These are phyloP conservation scores for Vireo griseus DNA, from an alignment of 2,797 vertebrate genomes.

Conservation along the genomic window DNA sequence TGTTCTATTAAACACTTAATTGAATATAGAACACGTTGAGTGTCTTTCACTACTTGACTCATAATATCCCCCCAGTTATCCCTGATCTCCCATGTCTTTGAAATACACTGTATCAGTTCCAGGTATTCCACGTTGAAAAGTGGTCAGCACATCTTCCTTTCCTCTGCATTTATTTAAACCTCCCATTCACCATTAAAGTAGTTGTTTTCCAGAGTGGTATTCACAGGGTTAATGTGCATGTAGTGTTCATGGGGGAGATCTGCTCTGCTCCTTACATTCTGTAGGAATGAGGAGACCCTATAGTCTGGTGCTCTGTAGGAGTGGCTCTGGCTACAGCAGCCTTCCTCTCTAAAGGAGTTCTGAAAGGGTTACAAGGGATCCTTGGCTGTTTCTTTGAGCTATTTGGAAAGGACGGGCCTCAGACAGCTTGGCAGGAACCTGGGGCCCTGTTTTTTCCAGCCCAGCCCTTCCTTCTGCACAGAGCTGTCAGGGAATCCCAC, in stretches of 20 bases:
- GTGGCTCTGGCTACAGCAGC: background rate
- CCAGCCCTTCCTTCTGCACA: constrained; percentile 85
- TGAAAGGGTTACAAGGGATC: constrained; percentile 70
- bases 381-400: constrained; percentile 72
- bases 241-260: background rate
- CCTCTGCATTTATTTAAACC: background rate
- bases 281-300: background rate
- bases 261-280: background rate
- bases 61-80: background rate
- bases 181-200: background rate
- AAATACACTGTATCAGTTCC: background rate
- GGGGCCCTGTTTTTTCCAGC: constrained; percentile 86
- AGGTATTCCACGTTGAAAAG: background rate
- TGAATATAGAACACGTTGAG: background rate
- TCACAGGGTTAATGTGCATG: background rate
- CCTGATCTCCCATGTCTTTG: background rate
- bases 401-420: constrained; percentile 78
- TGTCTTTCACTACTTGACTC: background rate
- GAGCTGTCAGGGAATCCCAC: constrained; percentile 88
- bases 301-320: background rate
- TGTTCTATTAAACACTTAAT: background rate
- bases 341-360: constrained; percentile 18
- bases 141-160: background rate
- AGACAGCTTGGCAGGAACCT: constrained; percentile 86
- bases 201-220: background rate